These are phyloP conservation scores for Meteorus sp. DNA, from an alignment of 1,140 invertebrate species.

Conservation along the genomic window DNA sequence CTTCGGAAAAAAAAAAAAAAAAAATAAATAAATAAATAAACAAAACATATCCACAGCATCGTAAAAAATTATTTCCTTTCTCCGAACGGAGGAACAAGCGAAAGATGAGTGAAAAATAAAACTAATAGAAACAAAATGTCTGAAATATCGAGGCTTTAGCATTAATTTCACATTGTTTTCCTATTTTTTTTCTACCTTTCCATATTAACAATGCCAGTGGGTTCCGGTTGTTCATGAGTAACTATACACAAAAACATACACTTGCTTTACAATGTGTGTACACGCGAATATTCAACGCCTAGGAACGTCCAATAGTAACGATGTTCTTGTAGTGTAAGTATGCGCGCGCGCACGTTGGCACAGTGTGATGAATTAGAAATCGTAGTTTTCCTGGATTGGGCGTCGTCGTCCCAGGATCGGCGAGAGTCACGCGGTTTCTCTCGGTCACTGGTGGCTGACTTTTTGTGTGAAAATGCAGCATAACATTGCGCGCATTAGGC, in stretches of 20 bases:
- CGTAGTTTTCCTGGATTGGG: constrained; percentile 42
- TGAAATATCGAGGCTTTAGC: background rate
- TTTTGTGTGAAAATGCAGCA: background rate
- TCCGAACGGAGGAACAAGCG: too few species aligned
- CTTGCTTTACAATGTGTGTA: too few species aligned
- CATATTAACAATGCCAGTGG: background rate
- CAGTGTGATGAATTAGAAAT: constrained; percentile 41
- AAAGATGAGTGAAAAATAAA: too few species aligned
- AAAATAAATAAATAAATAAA: too few species aligned
- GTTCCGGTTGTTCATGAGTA: constrained; percentile 5
- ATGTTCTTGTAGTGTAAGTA: background rate
- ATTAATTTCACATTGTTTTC: background rate
- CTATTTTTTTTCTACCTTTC: background rate
- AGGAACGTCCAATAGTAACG: too few species aligned
- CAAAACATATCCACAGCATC: too few species aligned
- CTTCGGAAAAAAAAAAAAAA: too few species aligned
- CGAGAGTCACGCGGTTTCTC: constrained; percentile 41
- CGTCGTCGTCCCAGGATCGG: constrained; percentile 38
- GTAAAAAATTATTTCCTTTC: too few species aligned
- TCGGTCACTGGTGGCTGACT: constrained; percentile 8
- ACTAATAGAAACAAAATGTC: too few species aligned
- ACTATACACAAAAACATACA: too few species aligned
- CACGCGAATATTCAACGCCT: too few species aligned
- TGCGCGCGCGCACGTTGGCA: background rate
- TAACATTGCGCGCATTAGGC: too few species aligned